Evolutionary conservation across 2,888 invertebrate genomes (phyloP), one percentile per base, ranked within the genome.

Genomic region (Catocala nupta): DNA sequence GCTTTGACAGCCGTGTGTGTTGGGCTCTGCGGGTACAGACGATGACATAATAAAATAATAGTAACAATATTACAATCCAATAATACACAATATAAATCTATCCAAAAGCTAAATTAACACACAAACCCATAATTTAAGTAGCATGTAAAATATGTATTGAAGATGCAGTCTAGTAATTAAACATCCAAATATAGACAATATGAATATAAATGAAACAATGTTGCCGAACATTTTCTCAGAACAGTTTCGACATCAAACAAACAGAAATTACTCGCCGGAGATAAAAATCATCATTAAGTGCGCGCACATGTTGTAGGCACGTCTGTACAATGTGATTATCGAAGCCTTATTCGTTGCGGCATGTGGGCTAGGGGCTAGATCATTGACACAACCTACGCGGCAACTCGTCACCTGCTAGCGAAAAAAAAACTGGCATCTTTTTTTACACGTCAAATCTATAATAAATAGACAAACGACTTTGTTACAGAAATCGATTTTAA

Each of bases 351-450:
- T 91, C 90, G 90, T 84, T 86, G 83, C 84, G 91, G 90, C 93
- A 93, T 93, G 94, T 94, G 93, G 93, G 93, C 92, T 91, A 90
- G 84, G 84, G 85, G 89, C 88, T 91, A 90, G 94, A 93, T 89
- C 94, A 92, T 92, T 94, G 94, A 94, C 94, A 92, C 94, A 91
- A 85, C 92, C 93, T 91, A 94, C 93, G 85, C 91, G 87, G 75
- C 83, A 84, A 81, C 86, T 92, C 89, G 91, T 93, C 94, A 94
- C 94, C 94, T 94, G 93, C 92, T 86, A 77, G 80, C 77, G 87
- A 90, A 89, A 90, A 90, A 90, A 90, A 90, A 88, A 84, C 77
- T 64, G 55, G 65, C 79, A 77, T 77, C 81, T 82, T 90, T 90
- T 75, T 89, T 85, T 82, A 84, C 78, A 69, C 84, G 73, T 87